Evolutionary conservation across 1,140 invertebrate species (phyloP), one percentile per base, ranked within the genome.

Genomic region (Ceratoteleas bidentatus): DNA sequence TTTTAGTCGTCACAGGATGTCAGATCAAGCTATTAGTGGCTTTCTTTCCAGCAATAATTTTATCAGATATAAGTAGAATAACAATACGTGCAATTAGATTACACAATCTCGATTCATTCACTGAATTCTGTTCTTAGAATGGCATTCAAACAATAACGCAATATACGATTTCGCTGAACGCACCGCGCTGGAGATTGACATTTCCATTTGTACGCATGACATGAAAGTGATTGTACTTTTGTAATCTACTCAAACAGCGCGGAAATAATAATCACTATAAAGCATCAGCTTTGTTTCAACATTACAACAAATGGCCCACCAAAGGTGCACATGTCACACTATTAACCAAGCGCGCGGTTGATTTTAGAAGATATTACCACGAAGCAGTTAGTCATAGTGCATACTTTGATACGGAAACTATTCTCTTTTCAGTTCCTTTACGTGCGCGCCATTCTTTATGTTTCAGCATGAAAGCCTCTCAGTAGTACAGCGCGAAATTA

Each of bases 361-460:
- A 81, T 70, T 74, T 73, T 13, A 70, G 33, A 69, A 62, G 57
- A 81, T 75, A 69, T 58, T 74, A 75, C 66, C 40, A 54, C 60
- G 61, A 75, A 70, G 60, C 65, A 70, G 60, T 75, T 68, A 70
- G 50, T 76, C 65, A 75, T 57, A 65, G 70, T 72, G 56, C 60
- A 72, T 60, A 78, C 61, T 72, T 78, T 70, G 66, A 78, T 70
- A 64, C 45, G 60, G 66, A 78, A 78, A 78, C 50, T 57, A 69
- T 69, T 70, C 52, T 64, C 58, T 16, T 69, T 69, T 64, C 50
- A 61, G 50, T 69, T 34, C 60, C 53, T 62, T 70, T 70, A 65
- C 70, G 58, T 70, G 45, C 45, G 50, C 47, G 60, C 70, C 66
- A 78, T 78, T 78, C 75, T 78, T 78, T 78, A 70, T 70, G 66